Evolutionary conservation across 2,888 invertebrate species (phyloP).

Genomic region (Mycogona germanica): DNA sequence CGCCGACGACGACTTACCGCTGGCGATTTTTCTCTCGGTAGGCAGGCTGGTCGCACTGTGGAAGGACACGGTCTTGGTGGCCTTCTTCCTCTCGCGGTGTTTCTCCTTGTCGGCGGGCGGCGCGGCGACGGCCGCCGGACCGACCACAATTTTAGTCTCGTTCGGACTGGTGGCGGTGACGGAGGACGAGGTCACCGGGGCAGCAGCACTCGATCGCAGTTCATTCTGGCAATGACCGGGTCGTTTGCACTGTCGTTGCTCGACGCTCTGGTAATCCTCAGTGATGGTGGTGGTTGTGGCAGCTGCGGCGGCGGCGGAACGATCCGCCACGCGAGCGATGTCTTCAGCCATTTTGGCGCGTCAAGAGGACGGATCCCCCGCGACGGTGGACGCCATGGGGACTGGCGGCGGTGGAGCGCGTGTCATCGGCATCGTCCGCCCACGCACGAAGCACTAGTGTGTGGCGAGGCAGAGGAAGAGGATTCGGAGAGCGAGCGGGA

Average conservation of each 20-base stretch:
- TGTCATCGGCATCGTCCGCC: no score
- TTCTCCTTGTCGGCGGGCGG: neutral
- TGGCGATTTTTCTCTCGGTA: constrained; percentile 40
- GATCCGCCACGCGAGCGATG: no score
- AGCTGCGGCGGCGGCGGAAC: neutral
- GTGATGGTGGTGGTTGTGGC: neutral
- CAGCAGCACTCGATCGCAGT: neutral
- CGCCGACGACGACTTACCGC: no score
- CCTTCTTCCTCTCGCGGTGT: constrained; percentile 21
- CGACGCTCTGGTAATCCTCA: neutral
- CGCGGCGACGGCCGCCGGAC: neutral
- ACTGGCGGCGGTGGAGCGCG: no score
- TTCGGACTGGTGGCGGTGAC: no score
- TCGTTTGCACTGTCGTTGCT: neutral
- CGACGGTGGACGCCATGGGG: neutral
- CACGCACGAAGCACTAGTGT: no score
- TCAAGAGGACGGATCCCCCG: constrained; percentile 5
- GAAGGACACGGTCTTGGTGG: constrained; percentile 30
- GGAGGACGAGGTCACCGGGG: no score
- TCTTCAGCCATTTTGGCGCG: constrained; percentile 12
- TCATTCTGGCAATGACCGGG: neutral
- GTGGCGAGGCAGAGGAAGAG: no score
- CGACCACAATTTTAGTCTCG: no score
- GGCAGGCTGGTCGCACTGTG: constrained; percentile 31
- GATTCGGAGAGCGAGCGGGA: no score